phyloP scores from a whole-genome alignment of 2,797 vertebrate genomes.

The Channa striata region DNA sequence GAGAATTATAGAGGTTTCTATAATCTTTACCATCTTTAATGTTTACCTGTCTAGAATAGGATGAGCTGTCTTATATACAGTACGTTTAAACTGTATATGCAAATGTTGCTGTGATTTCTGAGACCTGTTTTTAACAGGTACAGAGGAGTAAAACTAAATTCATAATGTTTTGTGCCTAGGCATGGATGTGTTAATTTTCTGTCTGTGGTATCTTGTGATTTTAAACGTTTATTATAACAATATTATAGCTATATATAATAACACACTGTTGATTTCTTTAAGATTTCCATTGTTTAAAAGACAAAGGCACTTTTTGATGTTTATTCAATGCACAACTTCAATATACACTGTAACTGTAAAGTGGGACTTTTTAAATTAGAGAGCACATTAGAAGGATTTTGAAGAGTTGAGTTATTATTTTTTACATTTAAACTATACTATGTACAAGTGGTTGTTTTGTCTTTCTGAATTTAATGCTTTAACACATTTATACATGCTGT shows the following conservation, averaged over 20 bases:
- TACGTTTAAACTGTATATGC: slow-evolving; percentile 24
- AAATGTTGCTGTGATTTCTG: slow-evolving; percentile 14
- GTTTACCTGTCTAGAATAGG: slow-evolving; percentile 11
- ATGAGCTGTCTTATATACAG: slow-evolving; percentile 23
- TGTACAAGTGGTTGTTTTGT: slow-evolving; percentile 23
- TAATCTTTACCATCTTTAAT: slow-evolving; percentile 10
- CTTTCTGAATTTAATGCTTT: slow-evolving; percentile 34
- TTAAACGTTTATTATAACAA: slow-evolving; percentile 16
- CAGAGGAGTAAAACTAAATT: slow-evolving; percentile 7
- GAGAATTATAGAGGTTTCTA: slow-evolving; percentile 21
- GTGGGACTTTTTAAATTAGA: neutral
- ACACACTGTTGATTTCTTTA: slow-evolving; percentile 11
- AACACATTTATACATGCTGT: slow-evolving; percentile 20
- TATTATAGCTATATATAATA: too few relatives aligned
- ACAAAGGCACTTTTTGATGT: slow-evolving; percentile 35
- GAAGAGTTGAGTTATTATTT: neutral
- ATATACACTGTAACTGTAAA: slow-evolving; percentile 11
- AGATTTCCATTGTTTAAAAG: slow-evolving; percentile 13
- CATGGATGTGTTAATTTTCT: slow-evolving; percentile 14
- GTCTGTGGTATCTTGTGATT: slow-evolving; percentile 17
- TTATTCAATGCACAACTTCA: slow-evolving; percentile 42
- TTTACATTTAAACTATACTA: slow-evolving; percentile 7
- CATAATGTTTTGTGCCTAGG: slow-evolving; percentile 15
- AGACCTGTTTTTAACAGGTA: slow-evolving; percentile 27
- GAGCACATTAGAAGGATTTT: slow-evolving; percentile 1